Conservation (phyloP, 2,797 vertebrate genomes). For the Manis javanica region DNA sequence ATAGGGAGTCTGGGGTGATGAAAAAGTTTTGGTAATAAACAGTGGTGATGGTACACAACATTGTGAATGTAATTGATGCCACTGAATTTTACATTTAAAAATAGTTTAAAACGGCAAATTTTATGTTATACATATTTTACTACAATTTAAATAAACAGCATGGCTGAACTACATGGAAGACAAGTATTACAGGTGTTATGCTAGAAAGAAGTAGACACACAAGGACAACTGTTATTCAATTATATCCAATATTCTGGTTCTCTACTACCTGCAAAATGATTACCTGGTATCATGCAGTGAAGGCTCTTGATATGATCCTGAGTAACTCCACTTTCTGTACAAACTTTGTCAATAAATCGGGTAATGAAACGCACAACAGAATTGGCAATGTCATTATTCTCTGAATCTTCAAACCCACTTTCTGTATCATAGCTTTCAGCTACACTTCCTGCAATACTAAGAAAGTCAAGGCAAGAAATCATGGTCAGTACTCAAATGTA, state of each 20-base stretch:
- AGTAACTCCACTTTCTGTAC: conserved; percentile 98
- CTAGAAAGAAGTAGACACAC: neutral
- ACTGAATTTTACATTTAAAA: conserved; percentile 1
- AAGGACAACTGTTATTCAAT: neutral
- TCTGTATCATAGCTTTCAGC: conserved; percentile 99
- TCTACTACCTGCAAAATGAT: conserved; percentile 24
- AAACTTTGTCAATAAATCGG: conserved; percentile 99
- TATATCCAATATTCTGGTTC: neutral
- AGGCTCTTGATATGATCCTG: conserved; percentile 99
- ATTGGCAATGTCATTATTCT: conserved; percentile 95
- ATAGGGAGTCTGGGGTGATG: neutral
- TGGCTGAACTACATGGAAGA: neutral
- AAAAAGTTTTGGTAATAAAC: conserved; percentile 8
- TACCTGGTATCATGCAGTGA: conserved; percentile 99
- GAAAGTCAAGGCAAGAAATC: conserved; percentile 69
- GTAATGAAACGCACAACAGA: conserved; percentile 95
- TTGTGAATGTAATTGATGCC: conserved; percentile 46
- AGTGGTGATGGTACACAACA: conserved; percentile 6
- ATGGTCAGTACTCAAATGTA: conserved; percentile 5
- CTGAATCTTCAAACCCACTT: conserved; percentile 98
- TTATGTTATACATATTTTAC: conserved; percentile 14
- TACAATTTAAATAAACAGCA: conserved; percentile 25
- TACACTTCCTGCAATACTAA: conserved; percentile 97
- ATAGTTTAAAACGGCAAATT: conserved; percentile 21
- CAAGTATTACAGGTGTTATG: neutral